Evolutionary conservation across 1,140 invertebrate species (phyloP).

Genomic region (Lasioglossum albipes): DNA sequence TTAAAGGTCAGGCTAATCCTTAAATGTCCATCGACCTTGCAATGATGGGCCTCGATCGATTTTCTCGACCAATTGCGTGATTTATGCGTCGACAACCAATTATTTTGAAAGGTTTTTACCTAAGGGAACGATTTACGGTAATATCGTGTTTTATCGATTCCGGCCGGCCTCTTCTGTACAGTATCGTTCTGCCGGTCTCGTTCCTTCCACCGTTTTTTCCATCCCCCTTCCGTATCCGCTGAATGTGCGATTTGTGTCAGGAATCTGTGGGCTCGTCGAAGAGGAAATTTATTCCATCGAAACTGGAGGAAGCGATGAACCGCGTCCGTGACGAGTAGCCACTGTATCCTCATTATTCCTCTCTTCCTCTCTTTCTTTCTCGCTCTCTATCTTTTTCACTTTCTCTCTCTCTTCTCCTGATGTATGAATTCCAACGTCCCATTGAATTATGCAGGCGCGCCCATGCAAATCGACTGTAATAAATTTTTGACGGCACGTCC

Average conservation of each 20-base stretch:
- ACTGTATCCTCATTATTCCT: constrained; percentile 26
- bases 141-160: background rate
- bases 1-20: no score
- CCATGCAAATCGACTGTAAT: constrained; percentile 21
- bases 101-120: constrained; percentile 34
- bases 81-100: constrained; percentile 27
- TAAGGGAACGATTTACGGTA: background rate
- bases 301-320: constrained; percentile 24
- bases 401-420: background rate
- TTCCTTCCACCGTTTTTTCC: background rate
- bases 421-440: background rate
- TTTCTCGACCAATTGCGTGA: background rate
- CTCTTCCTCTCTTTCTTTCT: no score
- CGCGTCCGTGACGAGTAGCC: constrained; percentile 6
- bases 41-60: background rate
- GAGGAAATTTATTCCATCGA: constrained; percentile 27
- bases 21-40: background rate
- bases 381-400: no score
- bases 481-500: constrained; percentile 18
- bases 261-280: constrained; percentile 15
- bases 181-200: background rate
- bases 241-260: constrained; percentile 28
- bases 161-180: background rate
- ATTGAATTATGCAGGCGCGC: constrained; percentile 15
- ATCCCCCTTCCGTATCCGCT: background rate